Percentiles rank a stretch among this genome's conserved stretches.
Evolutionary conservation across 1,140 invertebrate species (phyloP).

Genomic region (Dreissena rostriformis): DNA sequence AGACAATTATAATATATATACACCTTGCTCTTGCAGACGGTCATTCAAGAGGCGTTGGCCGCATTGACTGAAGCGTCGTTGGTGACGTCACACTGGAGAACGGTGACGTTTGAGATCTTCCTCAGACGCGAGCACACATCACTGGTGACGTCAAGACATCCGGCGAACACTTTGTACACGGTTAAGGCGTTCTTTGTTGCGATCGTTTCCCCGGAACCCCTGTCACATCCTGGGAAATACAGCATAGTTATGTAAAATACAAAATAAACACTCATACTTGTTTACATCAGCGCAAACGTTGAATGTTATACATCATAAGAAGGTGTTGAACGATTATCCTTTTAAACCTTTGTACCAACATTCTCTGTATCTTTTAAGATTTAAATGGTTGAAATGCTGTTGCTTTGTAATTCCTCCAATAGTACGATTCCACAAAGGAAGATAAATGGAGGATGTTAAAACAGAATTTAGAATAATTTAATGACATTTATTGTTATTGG

Average conservation of each 20-base stretch:
- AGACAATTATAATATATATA: no score
- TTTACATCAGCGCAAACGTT: neutral
- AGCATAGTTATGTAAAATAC: neutral
- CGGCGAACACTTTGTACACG: conserved; percentile 84
- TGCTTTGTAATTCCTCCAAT: no score
- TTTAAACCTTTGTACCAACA: no score
- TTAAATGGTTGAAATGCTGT: no score
- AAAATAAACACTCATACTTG: neutral
- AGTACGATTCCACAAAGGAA: no score
- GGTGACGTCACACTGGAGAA: conserved; percentile 67
- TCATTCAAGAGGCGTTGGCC: conserved; percentile 24
- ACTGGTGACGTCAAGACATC: conserved; percentile 84
- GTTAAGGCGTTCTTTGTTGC: conserved; percentile 75
- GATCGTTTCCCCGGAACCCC: conserved; percentile 68
- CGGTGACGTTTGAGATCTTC: conserved; percentile 45
- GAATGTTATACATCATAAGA: no score
- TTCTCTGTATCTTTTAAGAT: no score
- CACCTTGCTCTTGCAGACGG: conserved; percentile 28
- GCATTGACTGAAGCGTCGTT: conserved; percentile 55
- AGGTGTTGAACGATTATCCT: no score
- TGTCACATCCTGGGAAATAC: conserved; percentile 55
- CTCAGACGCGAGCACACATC: conserved; percentile 73
- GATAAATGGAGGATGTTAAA: no score
- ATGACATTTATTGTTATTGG: no score
- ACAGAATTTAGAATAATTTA: no score